A percentile compares a stretch with the other conserved stretches of the same genome.
These are phyloP conservation scores for Coptodon bakossiorum DNA, from an alignment of 2,113 vertebrate genomes.

Conservation along the genomic window DNA sequence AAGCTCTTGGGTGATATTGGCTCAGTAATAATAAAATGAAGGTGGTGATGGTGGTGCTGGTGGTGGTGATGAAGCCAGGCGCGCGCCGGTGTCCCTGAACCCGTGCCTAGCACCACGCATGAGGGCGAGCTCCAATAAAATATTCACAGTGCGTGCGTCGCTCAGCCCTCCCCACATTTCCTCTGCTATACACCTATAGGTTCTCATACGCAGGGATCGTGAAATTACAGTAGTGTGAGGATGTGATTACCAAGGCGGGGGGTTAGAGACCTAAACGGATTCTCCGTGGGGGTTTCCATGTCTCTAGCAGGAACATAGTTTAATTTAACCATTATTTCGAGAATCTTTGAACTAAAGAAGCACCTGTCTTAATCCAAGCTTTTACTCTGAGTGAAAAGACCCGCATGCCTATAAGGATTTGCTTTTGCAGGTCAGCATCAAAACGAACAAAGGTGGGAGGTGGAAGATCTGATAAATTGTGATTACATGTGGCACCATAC, in stretches of 20 bases:
- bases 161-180: constrained; percentile 7
- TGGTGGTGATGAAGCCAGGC: constrained; percentile 33
- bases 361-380: neutral
- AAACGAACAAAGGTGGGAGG: neutral
- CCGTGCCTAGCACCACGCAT: constrained; percentile 46
- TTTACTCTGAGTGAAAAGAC: neutral
- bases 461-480: neutral
- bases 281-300: neutral
- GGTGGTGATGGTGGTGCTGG: constrained; percentile 31
- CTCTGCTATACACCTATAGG: constrained; percentile 16
- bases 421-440: neutral
- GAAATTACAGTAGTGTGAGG: neutral
- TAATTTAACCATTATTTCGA: neutral
- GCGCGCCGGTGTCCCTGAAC: constrained; percentile 58
- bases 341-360: neutral
- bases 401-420: neutral
- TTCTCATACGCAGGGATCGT: neutral
- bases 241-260: neutral
- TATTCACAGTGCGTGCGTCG: constrained; percentile 65
- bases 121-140: constrained; percentile 67
- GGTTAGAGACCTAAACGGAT: neutral
- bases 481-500: neutral
- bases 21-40: constrained; percentile 62
- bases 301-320: neutral
- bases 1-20: constrained; percentile 50